phyloP scores from a whole-genome alignment of 2,113 vertebrate genomes.

The Mus musculus region DNA sequence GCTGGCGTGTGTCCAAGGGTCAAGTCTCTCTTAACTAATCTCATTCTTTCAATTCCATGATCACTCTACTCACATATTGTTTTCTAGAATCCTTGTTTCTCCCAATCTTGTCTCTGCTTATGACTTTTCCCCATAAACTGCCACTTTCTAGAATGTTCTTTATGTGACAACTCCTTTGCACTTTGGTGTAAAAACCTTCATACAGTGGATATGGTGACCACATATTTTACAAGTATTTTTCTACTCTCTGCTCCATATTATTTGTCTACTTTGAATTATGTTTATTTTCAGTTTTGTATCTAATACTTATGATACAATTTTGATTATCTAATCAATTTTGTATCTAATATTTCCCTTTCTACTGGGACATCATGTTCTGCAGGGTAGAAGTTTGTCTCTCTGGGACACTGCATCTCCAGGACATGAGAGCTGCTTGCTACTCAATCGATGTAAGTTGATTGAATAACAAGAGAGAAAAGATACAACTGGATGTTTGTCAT shows the following conservation, averaged over 20 bases:
- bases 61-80: accelerated
- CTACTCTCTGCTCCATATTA: background rate
- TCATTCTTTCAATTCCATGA: background rate
- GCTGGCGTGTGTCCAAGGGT: accelerated
- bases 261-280: background rate
- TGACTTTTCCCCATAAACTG: background rate
- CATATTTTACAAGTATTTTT: background rate
- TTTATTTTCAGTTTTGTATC: background rate
- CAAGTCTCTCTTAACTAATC: accelerated
- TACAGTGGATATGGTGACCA: background rate
- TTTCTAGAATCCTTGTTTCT: background rate
- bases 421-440: background rate
- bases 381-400: background rate
- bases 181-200: background rate
- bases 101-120: background rate
- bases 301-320: background rate
- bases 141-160: background rate
- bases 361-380: background rate
- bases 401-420: background rate
- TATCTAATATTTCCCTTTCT: background rate
- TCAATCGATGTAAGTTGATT: background rate
- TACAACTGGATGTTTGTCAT: background rate
- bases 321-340: no score
- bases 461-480: slow-evolving; percentile 18
- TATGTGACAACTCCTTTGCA: background rate